Base-by-base conservation (phyloP, 2,113 vertebrate genomes). In the Sebastes fasciatus region DNA sequence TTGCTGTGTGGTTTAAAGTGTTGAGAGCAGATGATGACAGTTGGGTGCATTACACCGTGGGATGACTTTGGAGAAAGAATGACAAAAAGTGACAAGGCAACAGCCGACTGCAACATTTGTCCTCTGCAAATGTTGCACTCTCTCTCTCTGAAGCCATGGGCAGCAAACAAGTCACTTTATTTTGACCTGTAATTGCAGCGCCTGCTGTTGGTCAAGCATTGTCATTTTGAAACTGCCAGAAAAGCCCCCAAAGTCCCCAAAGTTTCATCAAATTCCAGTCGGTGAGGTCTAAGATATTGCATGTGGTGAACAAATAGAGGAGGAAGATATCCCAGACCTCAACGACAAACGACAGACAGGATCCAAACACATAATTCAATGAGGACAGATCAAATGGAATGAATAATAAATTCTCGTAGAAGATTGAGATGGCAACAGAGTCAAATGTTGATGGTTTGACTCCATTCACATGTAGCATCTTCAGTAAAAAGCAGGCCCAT, bases 21-120 rank as follows among this genome's bases (percentile, higher is more conserved):
- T 10, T 21, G 68, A 68, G 60, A 81, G 69, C 82, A 83, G 89
- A 85, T 65, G 82, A 85, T 83, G 85, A 87, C 87, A 87, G 79
- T 81, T 76, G 82, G 87, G 73, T 76, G 77, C 80, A 52, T 84
- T 71, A 72, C 62, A 82, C 48, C 19, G 5, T 82, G 68, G 86
- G 76, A 80, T 80, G 76, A 55, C 76, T 88, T 80, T 79, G 82
- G 46, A 43, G 46, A 81, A 74, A 67, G 14, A 75, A 76, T 26
- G 45, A 85, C n/a, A 57, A 49, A 66, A 82, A 83, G 83, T 85
- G 84, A 85, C 74, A 76, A 74, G 51, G 61, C 78, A 76, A 83
- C 72, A 77, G 83, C 61, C 26, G 1, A 79, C 62, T 34, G 68
- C 51, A 67, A 71, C 68, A 87, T 83, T 85, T 81, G 79, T 87